Base-by-base conservation (phyloP, 2,888 invertebrate species). In the Acanthacorydalis orientalis region DNA sequence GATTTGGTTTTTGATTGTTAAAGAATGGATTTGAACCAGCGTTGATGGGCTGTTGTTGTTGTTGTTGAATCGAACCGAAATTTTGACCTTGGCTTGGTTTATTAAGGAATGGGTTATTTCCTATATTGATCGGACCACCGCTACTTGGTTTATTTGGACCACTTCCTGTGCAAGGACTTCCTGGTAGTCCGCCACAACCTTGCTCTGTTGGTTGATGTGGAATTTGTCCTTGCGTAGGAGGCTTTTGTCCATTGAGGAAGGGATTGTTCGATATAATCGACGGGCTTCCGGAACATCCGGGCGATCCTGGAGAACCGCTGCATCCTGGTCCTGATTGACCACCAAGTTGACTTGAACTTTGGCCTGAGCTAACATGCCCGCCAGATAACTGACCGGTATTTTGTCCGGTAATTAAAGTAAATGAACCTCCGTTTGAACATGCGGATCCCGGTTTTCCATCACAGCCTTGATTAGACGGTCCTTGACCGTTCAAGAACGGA, bases 21-120 rank as follows among this genome's bases (percentile, higher is more conserved):
- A 61, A 56, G 56, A 61, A 62, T 1, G 60, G 60, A 53, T 62
- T 62, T 37, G 48, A 46, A 39, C 53, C 54, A 14, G 59, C 23
- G 23, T 23, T 23, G 50, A 47, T 59, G 57, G 10, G 57, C 42
- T 44, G 52, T 54, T 34, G 33, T 46, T 35, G 31, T 14, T 46
- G n/a, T 12, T 15, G 37, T 15, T 16, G 44, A 33, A 12, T 39
- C 31, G n/a, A 16, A 12, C 12, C 23, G 12, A 23, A 3, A 12
- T 31, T 16, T 31, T 16, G 31, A 23, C 6, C 10, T 43, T n/a
- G 46, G 31, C 39, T 46, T 31, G 37, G 14, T 9, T 12, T 14
- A 39, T 39, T 35, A 10, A 46, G 32, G 31, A 39, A 46, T 31
- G 46, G 46, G 39, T 46, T 46, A 12, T 38, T 46, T 8, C n/a